These are phyloP conservation scores for Drosophila putrida DNA, from an alignment of 2,888 invertebrate genomes.

Conservation along the genomic window DNA sequence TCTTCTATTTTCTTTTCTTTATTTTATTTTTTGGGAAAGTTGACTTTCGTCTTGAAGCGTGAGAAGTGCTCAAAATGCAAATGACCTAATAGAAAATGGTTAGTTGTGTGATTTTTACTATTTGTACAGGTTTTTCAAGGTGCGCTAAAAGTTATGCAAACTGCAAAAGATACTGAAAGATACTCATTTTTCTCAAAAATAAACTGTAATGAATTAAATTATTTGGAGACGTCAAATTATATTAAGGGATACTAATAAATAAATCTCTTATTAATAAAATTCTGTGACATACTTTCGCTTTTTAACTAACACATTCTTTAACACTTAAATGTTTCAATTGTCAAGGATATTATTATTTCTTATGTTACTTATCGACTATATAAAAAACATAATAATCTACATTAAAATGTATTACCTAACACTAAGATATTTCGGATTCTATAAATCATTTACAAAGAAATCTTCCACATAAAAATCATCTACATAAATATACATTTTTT, in stretches of 20 bases:
- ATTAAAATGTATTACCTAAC: too few species aligned
- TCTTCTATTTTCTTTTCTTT: constrained; percentile 5
- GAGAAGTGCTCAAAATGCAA: constrained; percentile 49
- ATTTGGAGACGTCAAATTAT: background rate
- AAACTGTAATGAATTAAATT: too few species aligned
- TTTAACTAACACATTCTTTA: too few species aligned
- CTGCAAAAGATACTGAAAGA: background rate
- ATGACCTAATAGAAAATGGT: constrained; percentile 36
- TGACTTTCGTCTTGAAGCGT: constrained; percentile 47
- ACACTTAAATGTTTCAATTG: too few species aligned
- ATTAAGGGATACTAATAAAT: background rate
- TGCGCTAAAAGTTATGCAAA: constrained; percentile 22
- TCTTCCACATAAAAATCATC: too few species aligned
- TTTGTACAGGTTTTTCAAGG: background rate
- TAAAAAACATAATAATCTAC: too few species aligned
- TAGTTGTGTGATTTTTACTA: constrained; percentile 4
- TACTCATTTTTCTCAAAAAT: too few species aligned
- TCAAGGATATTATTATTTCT: too few species aligned
- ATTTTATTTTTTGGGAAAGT: constrained; percentile 49
- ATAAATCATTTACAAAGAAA: too few species aligned
- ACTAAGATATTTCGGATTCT: too few species aligned
- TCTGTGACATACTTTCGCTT: background rate
- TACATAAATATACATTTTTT: background rate
- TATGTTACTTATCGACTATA: too few species aligned
- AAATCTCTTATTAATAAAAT: background rate